Evolutionary conservation across 1,140 invertebrate species (phyloP), one percentile per base, ranked within the genome.

Genomic region (Antheraea mylitta): DNA sequence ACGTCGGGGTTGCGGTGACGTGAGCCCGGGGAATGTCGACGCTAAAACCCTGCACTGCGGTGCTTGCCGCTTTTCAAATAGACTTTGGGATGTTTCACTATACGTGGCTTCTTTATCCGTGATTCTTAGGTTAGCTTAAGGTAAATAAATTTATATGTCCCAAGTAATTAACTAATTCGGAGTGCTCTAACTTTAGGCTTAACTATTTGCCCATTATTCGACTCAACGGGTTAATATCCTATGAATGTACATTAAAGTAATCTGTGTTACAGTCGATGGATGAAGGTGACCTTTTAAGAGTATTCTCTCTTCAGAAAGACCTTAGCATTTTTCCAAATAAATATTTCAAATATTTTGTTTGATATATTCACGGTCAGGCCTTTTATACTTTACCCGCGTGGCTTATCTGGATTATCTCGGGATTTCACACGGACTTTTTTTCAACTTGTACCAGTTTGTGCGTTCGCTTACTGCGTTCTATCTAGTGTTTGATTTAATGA

Each of bases 301-400:
- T 76, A 77, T 74, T 67, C 67, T 72, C 6, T 53, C 45, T 13
- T 16, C 45, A 53, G 45, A 53, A 53, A 53, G 11, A 13, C 45
- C 1, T 13, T 53, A 53, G 16, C 6, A 53, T 53, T 53, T 81
- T 81, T 77, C 71, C 73, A 81, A 87, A 87, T 84, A 81, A 86
- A 81, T 85, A 85, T 83, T 76, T 80, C 82, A 85, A 86, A 87
- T 87, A 86, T 85, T 84, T 85, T 61, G 19, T 22, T 82, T 89
- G 82, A 88, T 89, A 82, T 87, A 90, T 90, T 88, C 87, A 84
- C 81, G 86, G 87, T 90, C 86, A 90, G 86, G 86, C 83, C 80
- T 86, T 84, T 82, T 76, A 86, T 86, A 86, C 81, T 87, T 84
- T 81, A 77, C 80, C 82, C 80, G 83, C 87, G 85, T 88, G 87